These are phyloP conservation scores for Lithophane semibrunnea DNA, from an alignment of 2,888 invertebrate genomes.

Conservation along the genomic window DNA sequence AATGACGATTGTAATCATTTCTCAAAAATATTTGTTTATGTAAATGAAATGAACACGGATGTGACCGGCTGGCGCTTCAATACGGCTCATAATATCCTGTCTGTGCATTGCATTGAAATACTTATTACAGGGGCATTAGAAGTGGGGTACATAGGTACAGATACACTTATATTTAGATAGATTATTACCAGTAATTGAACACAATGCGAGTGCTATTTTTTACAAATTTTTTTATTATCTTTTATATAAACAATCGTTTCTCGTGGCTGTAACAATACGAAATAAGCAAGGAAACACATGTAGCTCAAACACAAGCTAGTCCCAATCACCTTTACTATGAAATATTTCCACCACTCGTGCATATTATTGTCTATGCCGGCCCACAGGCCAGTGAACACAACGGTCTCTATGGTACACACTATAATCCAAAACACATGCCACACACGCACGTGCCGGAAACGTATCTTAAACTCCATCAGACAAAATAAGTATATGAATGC, in stretches of 20 bases:
- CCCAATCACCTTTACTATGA: slow-evolving; percentile 91
- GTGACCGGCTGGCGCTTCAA: slow-evolving; percentile 69
- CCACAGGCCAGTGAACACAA: slow-evolving; percentile 93
- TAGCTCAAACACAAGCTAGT: slow-evolving; percentile 91
- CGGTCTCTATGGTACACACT: slow-evolving; percentile 92
- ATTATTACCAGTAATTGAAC: slow-evolving; percentile 18
- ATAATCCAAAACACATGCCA: slow-evolving; percentile 93
- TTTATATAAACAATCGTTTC: slow-evolving; percentile 88
- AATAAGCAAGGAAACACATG: slow-evolving; percentile 91
- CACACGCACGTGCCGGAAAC: slow-evolving; percentile 93
- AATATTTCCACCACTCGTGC: slow-evolving; percentile 93
- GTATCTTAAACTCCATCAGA: slow-evolving; percentile 94
- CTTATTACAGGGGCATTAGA: slow-evolving; percentile 42
- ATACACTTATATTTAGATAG: neutral
- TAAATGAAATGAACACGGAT: slow-evolving; percentile 67
- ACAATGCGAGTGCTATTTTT: slow-evolving; percentile 23
- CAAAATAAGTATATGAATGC: slow-evolving; percentile 94
- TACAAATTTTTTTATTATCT: slow-evolving; percentile 71
- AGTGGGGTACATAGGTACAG: slow-evolving; percentile 9
- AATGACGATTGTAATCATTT: slow-evolving; percentile 30
- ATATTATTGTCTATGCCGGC: slow-evolving; percentile 84
- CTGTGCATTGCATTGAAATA: slow-evolving; percentile 59
- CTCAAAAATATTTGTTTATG: slow-evolving; percentile 69
- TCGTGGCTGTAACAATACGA: slow-evolving; percentile 91
- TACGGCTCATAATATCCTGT: slow-evolving; percentile 61